Percentiles rank a stretch among this genome's conserved stretches.
Conservation (phyloP, 2,797 vertebrate species). For the Acanthiza pusilla region DNA sequence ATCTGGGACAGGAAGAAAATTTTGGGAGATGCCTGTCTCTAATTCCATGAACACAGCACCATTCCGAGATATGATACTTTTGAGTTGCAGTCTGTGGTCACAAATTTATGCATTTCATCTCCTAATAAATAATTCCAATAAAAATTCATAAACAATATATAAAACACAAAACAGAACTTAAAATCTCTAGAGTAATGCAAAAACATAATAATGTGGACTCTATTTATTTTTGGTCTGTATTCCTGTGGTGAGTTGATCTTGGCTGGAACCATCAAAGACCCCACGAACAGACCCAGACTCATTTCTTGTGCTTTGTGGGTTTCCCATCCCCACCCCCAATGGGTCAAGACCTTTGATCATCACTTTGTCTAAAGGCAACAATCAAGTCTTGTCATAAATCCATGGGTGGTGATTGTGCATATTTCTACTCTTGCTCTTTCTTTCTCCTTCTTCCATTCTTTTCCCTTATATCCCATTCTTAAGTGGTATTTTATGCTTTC, state of each 20-base stretch:
- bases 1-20: background rate
- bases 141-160: background rate
- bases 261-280: background rate
- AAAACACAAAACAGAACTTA: background rate
- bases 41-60: background rate
- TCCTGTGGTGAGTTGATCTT: background rate
- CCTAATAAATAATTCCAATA: background rate
- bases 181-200: background rate
- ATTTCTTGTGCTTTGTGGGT: background rate
- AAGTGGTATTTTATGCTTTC: background rate
- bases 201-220: background rate
- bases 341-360: background rate
- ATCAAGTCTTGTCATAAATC: background rate
- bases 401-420: background rate
- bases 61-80: background rate
- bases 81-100: background rate
- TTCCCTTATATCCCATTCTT: background rate
- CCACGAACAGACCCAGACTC: rapidly evolving
- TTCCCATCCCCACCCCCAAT: background rate
- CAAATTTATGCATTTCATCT: background rate
- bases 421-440: background rate
- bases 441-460: background rate
- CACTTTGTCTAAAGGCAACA: background rate
- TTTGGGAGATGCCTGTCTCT: rapidly evolving
- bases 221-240: background rate